Evolutionary conservation across 2,888 invertebrate genomes (phyloP).

Genomic region (Pterobdella sp.): DNA sequence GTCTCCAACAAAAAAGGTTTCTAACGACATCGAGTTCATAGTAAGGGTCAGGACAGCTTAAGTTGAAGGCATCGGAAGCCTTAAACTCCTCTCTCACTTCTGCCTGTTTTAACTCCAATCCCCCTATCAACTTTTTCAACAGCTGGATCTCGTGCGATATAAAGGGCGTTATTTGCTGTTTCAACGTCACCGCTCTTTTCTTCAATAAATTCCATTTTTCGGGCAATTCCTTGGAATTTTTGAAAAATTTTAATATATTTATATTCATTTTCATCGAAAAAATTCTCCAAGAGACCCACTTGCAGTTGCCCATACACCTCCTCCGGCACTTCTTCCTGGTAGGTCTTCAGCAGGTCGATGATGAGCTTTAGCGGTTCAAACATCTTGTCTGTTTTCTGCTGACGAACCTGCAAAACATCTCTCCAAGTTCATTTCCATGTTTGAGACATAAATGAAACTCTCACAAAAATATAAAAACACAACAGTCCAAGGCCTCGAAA

Average conservation of each 20-base stretch:
- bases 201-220: constrained; percentile 92
- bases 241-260: too few relatives aligned
- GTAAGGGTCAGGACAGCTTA: constrained; percentile 49
- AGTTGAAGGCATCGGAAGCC: constrained; percentile 50
- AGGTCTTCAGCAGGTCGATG: constrained; percentile 81
- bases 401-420: constrained; percentile 85
- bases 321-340: constrained; percentile 91
- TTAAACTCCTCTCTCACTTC: constrained; percentile 82
- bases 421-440: too few relatives aligned
- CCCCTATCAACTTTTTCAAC: constrained; percentile 74
- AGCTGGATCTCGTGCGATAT: constrained; percentile 87
- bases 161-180: constrained; percentile 86
- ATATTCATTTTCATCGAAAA: too few relatives aligned
- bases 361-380: constrained; percentile 87
- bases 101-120: constrained; percentile 71
- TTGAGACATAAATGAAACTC: too few relatives aligned
- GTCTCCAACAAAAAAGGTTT: neutral
- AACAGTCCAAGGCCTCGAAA: too few relatives aligned
- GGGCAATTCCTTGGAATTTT: constrained; percentile 74
- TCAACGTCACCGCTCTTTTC: constrained; percentile 78
- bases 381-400: constrained; percentile 81
- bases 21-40: constrained; percentile 44
- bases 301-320: constrained; percentile 82
- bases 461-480: too few relatives aligned
- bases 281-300: constrained; percentile 52